A percentile compares a stretch with the other conserved stretches of the same genome.
These are phyloP conservation scores for Ephialtes manifestator DNA, from an alignment of 2,888 invertebrate genomes.

Conservation along the genomic window DNA sequence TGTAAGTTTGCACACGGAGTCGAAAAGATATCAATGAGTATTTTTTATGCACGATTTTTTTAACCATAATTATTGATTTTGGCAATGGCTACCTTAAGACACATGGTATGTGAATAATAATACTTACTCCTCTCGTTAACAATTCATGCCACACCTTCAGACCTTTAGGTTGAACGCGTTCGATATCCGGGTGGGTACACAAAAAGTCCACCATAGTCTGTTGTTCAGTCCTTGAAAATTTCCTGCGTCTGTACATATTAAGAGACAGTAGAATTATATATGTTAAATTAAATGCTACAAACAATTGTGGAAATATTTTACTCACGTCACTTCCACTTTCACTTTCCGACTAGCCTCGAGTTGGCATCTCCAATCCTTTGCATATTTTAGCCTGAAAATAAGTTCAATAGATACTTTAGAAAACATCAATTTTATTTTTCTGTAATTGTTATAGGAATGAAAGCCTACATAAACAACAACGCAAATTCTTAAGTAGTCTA, in stretches of 20 bases:
- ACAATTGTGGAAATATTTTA: not conserved
- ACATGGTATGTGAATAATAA: not conserved
- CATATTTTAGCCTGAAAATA: not conserved
- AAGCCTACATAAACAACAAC: too few species aligned
- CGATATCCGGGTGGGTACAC: not conserved
- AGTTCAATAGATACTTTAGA: not conserved
- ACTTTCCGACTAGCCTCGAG: not conserved
- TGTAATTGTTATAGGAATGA: too few species aligned
- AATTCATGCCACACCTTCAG: not conserved
- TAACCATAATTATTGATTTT: too few species aligned
- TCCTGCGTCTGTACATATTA: not conserved
- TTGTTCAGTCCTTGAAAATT: not conserved
- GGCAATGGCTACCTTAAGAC: too few species aligned
- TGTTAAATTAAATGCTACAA: not conserved
- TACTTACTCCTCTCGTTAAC: not conserved
- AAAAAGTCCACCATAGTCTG: not conserved
- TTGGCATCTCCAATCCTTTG: not conserved
- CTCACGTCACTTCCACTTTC: not conserved
- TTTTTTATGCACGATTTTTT: too few species aligned
- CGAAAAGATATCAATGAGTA: too few species aligned
- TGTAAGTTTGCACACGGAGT: too few species aligned
- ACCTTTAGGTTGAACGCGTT: not conserved
- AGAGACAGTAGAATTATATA: too few species aligned
- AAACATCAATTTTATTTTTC: not conserved
- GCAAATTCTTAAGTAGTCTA: too few species aligned